phyloP scores from a whole-genome alignment of 2,888 invertebrate species.

The Ctena decussata region DNA sequence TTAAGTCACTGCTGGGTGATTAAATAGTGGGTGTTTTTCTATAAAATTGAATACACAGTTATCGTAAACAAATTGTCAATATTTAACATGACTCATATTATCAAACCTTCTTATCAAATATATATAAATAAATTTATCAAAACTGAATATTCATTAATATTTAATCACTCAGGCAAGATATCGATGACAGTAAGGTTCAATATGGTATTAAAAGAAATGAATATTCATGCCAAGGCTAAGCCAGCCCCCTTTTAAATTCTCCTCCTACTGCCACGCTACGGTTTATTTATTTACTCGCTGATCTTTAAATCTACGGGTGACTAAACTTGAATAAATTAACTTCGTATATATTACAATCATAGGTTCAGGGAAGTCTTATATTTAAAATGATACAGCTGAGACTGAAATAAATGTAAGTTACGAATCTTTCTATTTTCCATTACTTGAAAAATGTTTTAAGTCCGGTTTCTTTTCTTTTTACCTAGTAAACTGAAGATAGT shows the following conservation, averaged over 20 bases:
- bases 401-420: too few relatives aligned
- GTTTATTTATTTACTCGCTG: slow-evolving; percentile 16
- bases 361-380: not conserved
- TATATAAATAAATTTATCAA: not conserved
- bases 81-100: not conserved
- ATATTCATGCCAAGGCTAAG: not conserved
- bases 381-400: too few relatives aligned
- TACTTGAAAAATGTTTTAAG: too few relatives aligned
- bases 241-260: not conserved
- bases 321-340: slow-evolving; percentile 11
- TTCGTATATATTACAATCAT: not conserved
- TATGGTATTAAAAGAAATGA: not conserved
- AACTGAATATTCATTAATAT: not conserved
- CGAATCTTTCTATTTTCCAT: too few relatives aligned
- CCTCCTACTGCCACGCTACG: not conserved
- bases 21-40: not conserved
- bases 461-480: too few relatives aligned
- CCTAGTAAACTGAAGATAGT: too few relatives aligned
- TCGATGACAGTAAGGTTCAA: too few relatives aligned
- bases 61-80: slow-evolving; percentile 1
- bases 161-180: not conserved
- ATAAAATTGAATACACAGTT: too few relatives aligned
- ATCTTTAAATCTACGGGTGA: slow-evolving; percentile 16
- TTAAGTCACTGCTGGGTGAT: too few relatives aligned
- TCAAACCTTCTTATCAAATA: not conserved